Percentiles rank a stretch among this genome's conserved stretches.
Conservation (phyloP, 1,140 invertebrate species). For the Drosophila nebulosa region DNA sequence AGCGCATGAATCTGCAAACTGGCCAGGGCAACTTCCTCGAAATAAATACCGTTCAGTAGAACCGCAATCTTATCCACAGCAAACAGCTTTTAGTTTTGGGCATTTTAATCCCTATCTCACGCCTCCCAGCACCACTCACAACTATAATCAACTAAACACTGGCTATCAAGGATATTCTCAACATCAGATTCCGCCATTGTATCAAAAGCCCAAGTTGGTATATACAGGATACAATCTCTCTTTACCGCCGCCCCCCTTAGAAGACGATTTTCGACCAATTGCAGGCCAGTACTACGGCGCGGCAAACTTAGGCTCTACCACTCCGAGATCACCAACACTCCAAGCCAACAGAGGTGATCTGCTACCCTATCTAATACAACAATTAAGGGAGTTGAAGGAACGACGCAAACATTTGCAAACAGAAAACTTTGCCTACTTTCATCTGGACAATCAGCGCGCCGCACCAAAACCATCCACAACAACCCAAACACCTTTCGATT, state of each 20-base stretch:
- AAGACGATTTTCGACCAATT: conserved; percentile 71
- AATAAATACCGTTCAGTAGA: conserved; percentile 47
- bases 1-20: conserved; percentile 25
- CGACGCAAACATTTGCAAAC: conserved; percentile 65
- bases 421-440: conserved; percentile 78
- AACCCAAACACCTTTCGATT: conserved; percentile 1
- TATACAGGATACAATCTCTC: conserved; percentile 75
- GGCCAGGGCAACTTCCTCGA: conserved; percentile 17
- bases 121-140: conserved; percentile 41
- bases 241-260: conserved; percentile 54
- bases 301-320: conserved; percentile 17
- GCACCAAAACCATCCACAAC: conserved; percentile 17
- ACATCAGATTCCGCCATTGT: conserved; percentile 19
- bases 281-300: conserved; percentile 64
- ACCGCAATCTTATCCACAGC: conserved; percentile 13
- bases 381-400: conserved; percentile 65
- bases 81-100: conserved; percentile 57
- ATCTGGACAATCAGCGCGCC: conserved; percentile 66
- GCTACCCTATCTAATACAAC: conserved; percentile 66
- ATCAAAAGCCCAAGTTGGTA: conserved; percentile 45
- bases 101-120: conserved; percentile 70
- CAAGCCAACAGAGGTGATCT: conserved; percentile 39
- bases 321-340: conserved; percentile 20
- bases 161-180: conserved; percentile 45
- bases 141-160: conserved; percentile 52